Conservation (phyloP, 2,797 vertebrate species). For the Rhyacichthys aspro region DNA sequence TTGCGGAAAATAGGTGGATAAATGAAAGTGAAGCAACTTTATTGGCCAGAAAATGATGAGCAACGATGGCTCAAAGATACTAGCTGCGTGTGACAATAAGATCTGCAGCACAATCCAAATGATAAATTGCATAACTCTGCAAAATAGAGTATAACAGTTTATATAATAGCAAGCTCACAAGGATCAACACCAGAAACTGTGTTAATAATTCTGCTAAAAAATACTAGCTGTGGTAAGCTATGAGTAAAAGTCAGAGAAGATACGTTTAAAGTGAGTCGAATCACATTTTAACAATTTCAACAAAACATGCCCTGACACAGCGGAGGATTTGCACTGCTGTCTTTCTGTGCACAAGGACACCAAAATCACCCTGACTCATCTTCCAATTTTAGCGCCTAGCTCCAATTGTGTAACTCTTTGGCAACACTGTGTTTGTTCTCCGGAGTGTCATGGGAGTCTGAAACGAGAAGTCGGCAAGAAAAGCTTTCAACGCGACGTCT, state of each 20-base stretch:
- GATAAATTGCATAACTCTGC: too few relatives aligned
- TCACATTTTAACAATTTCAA: not conserved
- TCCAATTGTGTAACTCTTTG: constrained; percentile 43
- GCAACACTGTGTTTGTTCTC: constrained; percentile 56
- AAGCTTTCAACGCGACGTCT: constrained; percentile 60
- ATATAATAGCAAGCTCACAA: too few relatives aligned
- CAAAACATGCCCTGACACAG: constrained; percentile 1
- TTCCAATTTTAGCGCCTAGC: constrained; percentile 32
- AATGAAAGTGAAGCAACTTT: too few relatives aligned
- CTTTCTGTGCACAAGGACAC: constrained; percentile 25
- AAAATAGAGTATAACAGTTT: too few relatives aligned
- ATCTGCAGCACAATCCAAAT: too few relatives aligned
- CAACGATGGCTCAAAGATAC: too few relatives aligned
- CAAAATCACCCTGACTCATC: constrained; percentile 28
- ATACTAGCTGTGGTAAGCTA: too few relatives aligned
- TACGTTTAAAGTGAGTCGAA: not conserved
- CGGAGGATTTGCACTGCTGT: constrained; percentile 2
- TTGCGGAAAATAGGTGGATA: too few relatives aligned
- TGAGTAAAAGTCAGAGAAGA: not conserved
- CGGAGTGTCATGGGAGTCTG: constrained; percentile 50
- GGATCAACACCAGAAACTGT: too few relatives aligned
- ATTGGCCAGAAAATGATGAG: too few relatives aligned
- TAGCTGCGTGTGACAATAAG: too few relatives aligned
- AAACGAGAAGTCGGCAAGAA: constrained; percentile 45
- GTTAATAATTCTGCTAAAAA: too few relatives aligned